Percentiles rank a stretch among this genome's conserved stretches.
Evolutionary conservation across 2,797 vertebrate genomes (phyloP).

Genomic region (Cryptoprocta ferox): DNA sequence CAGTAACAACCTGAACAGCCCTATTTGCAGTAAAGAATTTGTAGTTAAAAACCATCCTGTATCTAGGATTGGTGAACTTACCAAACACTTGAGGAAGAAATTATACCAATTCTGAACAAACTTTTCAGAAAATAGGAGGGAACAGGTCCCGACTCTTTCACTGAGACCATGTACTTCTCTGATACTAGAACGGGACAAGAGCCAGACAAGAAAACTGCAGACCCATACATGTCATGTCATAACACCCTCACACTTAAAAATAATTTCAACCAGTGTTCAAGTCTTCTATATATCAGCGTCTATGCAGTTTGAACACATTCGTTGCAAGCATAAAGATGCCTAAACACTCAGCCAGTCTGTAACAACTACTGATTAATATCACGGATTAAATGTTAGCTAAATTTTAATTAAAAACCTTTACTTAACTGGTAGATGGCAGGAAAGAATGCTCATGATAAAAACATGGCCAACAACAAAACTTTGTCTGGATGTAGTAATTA

Average conservation of each 20-base stretch:
- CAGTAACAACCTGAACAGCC: background rate
- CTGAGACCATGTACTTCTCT: background rate
- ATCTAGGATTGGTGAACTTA: background rate
- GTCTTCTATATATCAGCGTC: fast-evolving
- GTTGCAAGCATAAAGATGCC: background rate
- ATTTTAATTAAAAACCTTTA: background rate
- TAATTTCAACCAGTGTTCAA: background rate
- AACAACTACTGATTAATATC: background rate
- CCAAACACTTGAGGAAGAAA: background rate
- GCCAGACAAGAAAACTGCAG: background rate
- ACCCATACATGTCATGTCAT: fast-evolving
- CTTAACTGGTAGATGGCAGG: background rate
- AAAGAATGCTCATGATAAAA: background rate
- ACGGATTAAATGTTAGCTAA: background rate
- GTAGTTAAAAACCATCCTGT: background rate
- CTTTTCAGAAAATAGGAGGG: background rate
- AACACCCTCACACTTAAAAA: too few species aligned
- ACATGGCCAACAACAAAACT: background rate
- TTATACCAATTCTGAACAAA: too few species aligned
- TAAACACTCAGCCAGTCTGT: background rate
- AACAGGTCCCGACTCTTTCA: fast-evolving
- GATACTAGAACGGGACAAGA: background rate
- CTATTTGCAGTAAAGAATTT: background rate
- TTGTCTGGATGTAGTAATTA: background rate
- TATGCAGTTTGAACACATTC: too few species aligned